Conservation (phyloP, 1,140 invertebrate species). For the Pseudomyrmex dendroicus region DNA sequence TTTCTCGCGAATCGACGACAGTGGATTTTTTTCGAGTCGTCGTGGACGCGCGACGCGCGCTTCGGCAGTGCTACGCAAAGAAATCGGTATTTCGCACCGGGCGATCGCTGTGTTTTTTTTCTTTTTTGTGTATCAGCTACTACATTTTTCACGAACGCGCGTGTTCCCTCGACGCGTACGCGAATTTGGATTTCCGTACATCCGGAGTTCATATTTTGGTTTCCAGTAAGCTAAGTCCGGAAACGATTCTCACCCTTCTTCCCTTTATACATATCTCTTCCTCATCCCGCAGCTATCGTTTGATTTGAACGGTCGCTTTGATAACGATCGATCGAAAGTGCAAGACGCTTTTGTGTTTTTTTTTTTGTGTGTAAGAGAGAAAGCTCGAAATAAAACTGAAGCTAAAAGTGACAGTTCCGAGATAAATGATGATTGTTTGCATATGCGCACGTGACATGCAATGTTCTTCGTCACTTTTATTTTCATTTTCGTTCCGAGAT, state of each 20-base stretch:
- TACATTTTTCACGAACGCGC: neutral
- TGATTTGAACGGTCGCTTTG: conserved; percentile 43
- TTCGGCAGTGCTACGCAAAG: conserved; percentile 17
- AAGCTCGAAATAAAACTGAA: conserved; percentile 18
- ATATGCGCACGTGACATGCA: neutral
- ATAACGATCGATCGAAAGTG: conserved; percentile 26
- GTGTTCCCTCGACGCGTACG: neutral
- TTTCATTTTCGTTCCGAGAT: neutral
- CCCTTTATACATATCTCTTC: too few relatives aligned
- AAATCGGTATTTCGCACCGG: neutral
- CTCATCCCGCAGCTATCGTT: neutral
- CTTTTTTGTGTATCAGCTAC: neutral
- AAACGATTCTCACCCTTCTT: conserved; percentile 3
- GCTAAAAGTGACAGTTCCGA: neutral
- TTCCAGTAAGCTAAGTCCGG: neutral
- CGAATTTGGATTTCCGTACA: conserved; percentile 2
- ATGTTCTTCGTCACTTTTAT: neutral
- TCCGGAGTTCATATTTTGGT: neutral
- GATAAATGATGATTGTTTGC: neutral
- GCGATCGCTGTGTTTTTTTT: conserved; percentile 6
- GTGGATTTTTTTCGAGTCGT: neutral
- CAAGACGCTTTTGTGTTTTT: neutral
- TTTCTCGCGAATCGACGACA: neutral
- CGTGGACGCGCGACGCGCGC: neutral
- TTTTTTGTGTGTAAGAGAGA: neutral